Percentiles rank a stretch among this genome's conserved stretches.
These are phyloP conservation scores for Polyodon spathula DNA, from an alignment of 2,113 vertebrate species.

Conservation along the genomic window DNA sequence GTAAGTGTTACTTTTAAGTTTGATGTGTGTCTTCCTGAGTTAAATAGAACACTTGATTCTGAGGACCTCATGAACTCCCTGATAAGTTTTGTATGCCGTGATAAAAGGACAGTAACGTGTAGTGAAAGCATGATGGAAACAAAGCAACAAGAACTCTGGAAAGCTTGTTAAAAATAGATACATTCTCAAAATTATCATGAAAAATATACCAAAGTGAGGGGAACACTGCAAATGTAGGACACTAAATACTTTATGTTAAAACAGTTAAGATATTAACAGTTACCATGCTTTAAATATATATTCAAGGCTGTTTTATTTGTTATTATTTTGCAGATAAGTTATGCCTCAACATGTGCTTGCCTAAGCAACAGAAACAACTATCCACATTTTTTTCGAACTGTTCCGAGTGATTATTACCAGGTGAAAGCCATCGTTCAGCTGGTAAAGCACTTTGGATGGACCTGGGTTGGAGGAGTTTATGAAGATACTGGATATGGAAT, in stretches of 20 bases:
- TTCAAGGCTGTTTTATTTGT: too few relatives aligned
- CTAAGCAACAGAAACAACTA: conserved; percentile 47
- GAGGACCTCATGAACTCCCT: background rate
- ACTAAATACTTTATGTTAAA: background rate
- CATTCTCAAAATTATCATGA: too few relatives aligned
- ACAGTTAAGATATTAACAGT: too few relatives aligned
- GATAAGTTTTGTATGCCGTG: background rate
- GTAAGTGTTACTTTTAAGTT: background rate
- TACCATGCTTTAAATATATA: too few relatives aligned
- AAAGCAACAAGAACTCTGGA: too few relatives aligned
- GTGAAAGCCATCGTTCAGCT: conserved; percentile 50
- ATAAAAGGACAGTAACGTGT: background rate
- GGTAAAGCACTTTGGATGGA: conserved; percentile 52
- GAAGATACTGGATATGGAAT: conserved; percentile 55
- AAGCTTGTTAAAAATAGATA: too few relatives aligned
- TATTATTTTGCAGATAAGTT: conserved; percentile 45
- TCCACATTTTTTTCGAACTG: conserved; percentile 56
- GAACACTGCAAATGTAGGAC: background rate
- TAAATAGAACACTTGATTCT: background rate
- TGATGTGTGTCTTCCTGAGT: background rate
- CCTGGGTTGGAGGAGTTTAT: conserved; percentile 50
- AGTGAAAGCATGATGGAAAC: too few relatives aligned
- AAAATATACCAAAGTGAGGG: too few relatives aligned
- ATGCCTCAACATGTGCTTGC: conserved; percentile 55
- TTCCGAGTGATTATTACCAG: conserved; percentile 59